A percentile compares a stretch with the other conserved stretches of the same genome.
Conservation (phyloP, 2,888 invertebrate species). For the Orchesella flavescens region DNA sequence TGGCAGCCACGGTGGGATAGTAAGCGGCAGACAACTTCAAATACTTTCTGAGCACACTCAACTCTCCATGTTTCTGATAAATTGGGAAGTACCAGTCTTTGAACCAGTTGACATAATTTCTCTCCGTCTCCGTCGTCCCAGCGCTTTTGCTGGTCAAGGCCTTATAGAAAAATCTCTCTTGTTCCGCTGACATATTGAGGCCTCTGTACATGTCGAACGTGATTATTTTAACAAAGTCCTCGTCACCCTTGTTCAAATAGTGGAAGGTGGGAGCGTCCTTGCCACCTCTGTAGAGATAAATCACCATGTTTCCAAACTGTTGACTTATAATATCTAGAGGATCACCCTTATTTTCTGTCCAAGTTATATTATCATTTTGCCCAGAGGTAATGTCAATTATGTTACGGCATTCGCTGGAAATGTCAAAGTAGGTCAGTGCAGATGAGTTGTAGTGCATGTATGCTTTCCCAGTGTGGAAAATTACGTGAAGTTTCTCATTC, state of each 20-base stretch:
- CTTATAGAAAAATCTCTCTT: constrained; percentile 42
- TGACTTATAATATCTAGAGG: constrained; percentile 43
- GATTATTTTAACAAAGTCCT: constrained; percentile 64
- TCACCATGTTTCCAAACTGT: constrained; percentile 58
- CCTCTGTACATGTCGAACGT: constrained; percentile 63
- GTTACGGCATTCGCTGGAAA: constrained; percentile 58
- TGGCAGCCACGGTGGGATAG: constrained; percentile 49
- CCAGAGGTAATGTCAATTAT: constrained; percentile 54
- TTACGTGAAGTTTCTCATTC: constrained; percentile 56
- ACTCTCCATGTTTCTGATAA: constrained; percentile 52
- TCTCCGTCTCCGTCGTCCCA: constrained; percentile 32
- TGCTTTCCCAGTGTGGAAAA: constrained; percentile 53
- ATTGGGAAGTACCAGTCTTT: constrained; percentile 66
- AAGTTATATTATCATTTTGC: not conserved
- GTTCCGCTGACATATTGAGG: constrained; percentile 42
- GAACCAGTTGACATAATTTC: constrained; percentile 52
- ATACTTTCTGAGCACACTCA: constrained; percentile 55
- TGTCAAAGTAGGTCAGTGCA: constrained; percentile 61
- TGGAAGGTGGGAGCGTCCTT: constrained; percentile 53
- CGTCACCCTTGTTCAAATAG: constrained; percentile 54
- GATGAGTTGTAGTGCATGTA: constrained; percentile 26
- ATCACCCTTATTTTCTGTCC: constrained; percentile 19
- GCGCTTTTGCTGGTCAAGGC: constrained; percentile 19
- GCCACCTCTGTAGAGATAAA: constrained; percentile 53
- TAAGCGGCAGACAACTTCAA: constrained; percentile 47